Percentiles rank a stretch among this genome's conserved stretches.
Conservation (phyloP, 2,113 vertebrate genomes). For the Pica pica region DNA sequence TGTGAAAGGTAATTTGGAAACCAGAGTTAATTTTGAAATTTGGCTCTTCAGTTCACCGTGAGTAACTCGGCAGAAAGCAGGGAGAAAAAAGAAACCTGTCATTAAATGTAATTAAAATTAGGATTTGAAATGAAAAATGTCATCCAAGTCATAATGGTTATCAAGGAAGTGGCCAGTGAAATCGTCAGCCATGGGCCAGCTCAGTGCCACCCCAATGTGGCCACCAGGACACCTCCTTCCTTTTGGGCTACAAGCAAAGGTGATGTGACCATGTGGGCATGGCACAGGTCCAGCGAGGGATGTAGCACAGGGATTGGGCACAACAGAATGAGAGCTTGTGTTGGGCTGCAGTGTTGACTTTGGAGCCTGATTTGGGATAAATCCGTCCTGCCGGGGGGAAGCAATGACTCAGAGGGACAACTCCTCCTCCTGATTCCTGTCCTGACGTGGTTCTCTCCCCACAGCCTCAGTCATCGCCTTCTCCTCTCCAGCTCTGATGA, state of each 20-base stretch:
- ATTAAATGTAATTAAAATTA: background rate
- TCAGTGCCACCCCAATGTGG: fast-evolving
- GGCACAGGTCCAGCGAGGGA: background rate
- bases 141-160: background rate
- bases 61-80: background rate
- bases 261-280: background rate
- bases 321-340: background rate
- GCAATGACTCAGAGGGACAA: background rate
- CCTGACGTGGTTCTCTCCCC: background rate
- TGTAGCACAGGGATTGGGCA: background rate
- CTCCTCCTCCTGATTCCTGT: background rate
- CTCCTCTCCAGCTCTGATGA: background rate
- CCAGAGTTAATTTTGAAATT: background rate
- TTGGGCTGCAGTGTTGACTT: background rate
- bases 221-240: background rate
- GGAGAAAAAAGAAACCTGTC: background rate
- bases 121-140: background rate
- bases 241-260: background rate
- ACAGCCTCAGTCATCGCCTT: background rate
- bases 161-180: background rate
- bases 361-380: background rate
- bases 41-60: background rate
- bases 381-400: background rate
- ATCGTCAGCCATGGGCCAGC: background rate
- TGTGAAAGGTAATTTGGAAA: background rate